Evolutionary conservation across 2,888 invertebrate genomes (phyloP), one percentile per base, ranked within the genome.

Genomic region (Meliscaeva auricollis): DNA sequence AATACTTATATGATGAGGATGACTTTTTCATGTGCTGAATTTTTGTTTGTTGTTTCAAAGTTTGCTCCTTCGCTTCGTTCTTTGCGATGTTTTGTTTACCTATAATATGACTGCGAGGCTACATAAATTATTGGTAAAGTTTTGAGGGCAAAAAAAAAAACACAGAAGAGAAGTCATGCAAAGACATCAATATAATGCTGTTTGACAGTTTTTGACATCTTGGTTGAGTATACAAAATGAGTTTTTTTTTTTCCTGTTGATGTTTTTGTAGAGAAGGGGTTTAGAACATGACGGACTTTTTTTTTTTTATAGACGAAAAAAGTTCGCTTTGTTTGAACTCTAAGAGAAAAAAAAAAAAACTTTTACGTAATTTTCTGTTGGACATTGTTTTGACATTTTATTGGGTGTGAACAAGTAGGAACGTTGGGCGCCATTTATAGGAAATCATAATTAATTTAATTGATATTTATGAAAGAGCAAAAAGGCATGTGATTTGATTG

Each of bases 1-100:
- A 13, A 13, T 56, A 5, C 13, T 1, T 30, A 17, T 15, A 26
- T 46, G 32, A 68, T 50, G 32, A 26, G 32, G 32, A 68, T 50
- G 32, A 32, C 41, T 44, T 44, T 62, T 62, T 26, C 41, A 44
- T 41, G 41, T 60, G 41, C 58, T 32, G 30, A 52, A 38, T 62
- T 44, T 46, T 30, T 80, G 84, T 84, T 84, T 84, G 75, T 84
- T 80, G 75, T 84, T 84, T 60, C 75, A 80, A 84, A 84, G 80
- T 84, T 79, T 76, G 35, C 72, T 72, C 8, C 60, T 17, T 38
- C 58, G 17, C 60, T 17, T 38, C 58, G 17, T 76, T 80, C 80
- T 76, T 60, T 11, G n/a, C 35, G 20, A 64, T 68, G 50, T 68
- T 72, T 60, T 84, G 75, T 84, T 84, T 84, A 75, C 80, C 54